Evolutionary conservation across 2,797 vertebrate species (phyloP).

Genomic region (Octomys mimax): DNA sequence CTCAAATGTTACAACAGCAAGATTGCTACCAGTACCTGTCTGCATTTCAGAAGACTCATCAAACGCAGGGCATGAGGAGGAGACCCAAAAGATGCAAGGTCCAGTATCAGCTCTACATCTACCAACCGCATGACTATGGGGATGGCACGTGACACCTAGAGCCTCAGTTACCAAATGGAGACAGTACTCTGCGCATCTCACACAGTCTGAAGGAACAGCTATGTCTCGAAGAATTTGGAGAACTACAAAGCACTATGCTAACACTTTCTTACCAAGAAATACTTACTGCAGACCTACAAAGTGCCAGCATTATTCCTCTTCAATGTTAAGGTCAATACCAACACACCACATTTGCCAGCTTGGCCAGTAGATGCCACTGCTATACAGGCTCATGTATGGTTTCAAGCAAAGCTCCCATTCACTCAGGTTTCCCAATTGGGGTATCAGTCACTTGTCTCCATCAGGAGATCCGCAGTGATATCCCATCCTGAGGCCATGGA

Average conservation of each 20-base stretch:
- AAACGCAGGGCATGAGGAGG: background rate
- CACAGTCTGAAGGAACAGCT: background rate
- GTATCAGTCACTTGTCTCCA: constrained; percentile 14
- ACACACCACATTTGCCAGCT: background rate
- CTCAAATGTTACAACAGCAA: constrained; percentile 16
- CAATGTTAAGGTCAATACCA: background rate
- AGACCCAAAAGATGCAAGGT: constrained; percentile 5
- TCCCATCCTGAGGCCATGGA: background rate
- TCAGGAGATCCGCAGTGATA: constrained; percentile 10
- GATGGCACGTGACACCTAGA: background rate
- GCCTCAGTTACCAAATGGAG: background rate
- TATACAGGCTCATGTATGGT: background rate
- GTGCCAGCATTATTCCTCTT: background rate
- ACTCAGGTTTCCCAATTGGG: background rate
- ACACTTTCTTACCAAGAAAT: constrained; percentile 17
- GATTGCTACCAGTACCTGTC: background rate
- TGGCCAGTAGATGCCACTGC: constrained; percentile 1
- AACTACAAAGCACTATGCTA: constrained; percentile 36
- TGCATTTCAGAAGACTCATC: background rate
- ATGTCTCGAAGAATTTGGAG: background rate
- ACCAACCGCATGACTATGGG: background rate
- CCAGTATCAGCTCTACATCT: background rate
- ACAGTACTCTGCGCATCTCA: constrained; percentile 3
- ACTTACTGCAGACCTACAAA: constrained; percentile 24
- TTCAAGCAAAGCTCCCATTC: background rate